Evolutionary conservation across 2,797 vertebrate species (phyloP), one percentile per base, ranked within the genome.

Genomic region (Helicolenus hilgendorfi): DNA sequence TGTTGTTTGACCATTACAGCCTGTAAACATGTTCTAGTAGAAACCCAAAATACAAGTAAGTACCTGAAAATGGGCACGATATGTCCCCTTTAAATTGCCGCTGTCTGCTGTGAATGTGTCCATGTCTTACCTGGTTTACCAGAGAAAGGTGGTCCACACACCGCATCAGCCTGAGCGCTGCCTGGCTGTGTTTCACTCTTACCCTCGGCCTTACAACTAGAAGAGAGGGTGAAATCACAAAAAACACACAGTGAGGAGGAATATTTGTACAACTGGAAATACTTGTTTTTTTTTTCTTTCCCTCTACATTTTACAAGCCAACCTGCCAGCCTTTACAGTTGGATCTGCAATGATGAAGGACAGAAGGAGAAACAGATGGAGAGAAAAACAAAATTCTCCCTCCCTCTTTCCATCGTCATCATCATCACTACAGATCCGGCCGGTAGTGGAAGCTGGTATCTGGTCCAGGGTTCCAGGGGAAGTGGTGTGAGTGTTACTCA

Each of bases 171-270:
- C 56, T 95, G 91, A 22, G 94, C 78, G 0, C 95, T 98, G 71
- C 98, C 99, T 5, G 95, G 94, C 59, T 49, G 41, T 0, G 72
- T 93, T 92, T 98, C 98, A 1, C 38, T 94, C 84, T 96, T 95
- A 88, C 98, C 98, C 60, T 97, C 94, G 49, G 95, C 88, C 71
- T 98, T 98, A 89, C 99, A 99, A 88, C 99, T 99, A 87, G 27
- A 63, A 73, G 76, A 87, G 49, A 67, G 70, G 38, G 81, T 0
- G 22, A 78, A 72, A 83, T 35, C 33, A 71, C 35, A 67, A 26
- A 72, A 55, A 41, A 0, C 15, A 64, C 18, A 35, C 7, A 67
- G 33, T 85, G 11, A 88, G 49, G 26, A 79, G 5, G 15, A 76
- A 64, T 33, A 68, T 24, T 72, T 35, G 4, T 10, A 72, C n/a